Evolutionary conservation across 2,113 vertebrate species (phyloP).

Genomic region (Oreamnos americanus): DNA sequence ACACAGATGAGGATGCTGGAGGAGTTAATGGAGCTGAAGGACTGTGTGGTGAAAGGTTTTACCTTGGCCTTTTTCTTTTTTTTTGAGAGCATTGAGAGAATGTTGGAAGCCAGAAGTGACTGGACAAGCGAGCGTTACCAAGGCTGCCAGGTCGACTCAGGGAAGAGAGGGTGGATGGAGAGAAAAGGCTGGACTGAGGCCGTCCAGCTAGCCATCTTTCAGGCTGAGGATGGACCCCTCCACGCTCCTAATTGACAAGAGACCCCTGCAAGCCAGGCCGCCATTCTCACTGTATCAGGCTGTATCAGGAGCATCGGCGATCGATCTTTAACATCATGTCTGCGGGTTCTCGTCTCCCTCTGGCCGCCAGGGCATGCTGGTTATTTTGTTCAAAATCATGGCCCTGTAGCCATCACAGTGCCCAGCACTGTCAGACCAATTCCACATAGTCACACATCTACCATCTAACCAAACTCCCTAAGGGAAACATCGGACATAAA

Average conservation of each 20-base stretch:
- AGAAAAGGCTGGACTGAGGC: neutral
- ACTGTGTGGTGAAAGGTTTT: neutral
- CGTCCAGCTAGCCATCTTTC: neutral
- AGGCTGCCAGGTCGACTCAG: neutral
- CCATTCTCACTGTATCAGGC: rapidly evolving
- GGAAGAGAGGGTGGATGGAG: neutral
- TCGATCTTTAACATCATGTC: rapidly evolving
- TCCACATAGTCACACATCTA: neutral
- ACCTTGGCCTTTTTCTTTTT: neutral
- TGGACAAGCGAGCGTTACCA: neutral
- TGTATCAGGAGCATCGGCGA: rapidly evolving
- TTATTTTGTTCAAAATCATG: neutral
- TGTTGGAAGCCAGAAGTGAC: neutral
- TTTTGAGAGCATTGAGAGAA: neutral
- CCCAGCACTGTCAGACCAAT: neutral
- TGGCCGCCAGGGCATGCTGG: rapidly evolving
- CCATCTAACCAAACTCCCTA: neutral
- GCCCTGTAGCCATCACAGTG: neutral
- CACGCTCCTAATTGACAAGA: rapidly evolving
- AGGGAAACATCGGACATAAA: neutral
- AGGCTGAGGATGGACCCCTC: neutral
- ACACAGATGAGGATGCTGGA: neutral
- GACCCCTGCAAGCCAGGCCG: neutral
- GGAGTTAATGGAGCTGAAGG: neutral
- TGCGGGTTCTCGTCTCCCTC: neutral